Evolutionary conservation across 2,888 invertebrate genomes (phyloP).

Genomic region (Xanthostigma xanthostigma): DNA sequence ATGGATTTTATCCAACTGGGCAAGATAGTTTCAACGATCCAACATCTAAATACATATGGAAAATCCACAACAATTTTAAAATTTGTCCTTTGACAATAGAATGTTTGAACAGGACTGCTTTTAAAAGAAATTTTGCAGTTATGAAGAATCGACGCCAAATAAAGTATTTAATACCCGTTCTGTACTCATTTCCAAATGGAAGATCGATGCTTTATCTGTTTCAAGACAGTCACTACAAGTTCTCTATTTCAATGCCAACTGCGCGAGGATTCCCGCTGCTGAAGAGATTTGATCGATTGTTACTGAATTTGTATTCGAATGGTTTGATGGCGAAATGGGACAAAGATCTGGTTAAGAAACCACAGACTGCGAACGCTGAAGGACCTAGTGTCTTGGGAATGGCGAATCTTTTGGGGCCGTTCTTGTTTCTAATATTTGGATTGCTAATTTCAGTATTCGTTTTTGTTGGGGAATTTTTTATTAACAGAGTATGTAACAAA

Average conservation of each 20-base stretch:
- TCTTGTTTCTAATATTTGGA: too few relatives aligned
- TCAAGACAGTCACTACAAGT: neutral
- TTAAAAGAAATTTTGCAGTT: conserved; percentile 1
- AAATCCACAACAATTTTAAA: neutral
- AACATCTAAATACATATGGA: neutral
- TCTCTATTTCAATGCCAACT: neutral
- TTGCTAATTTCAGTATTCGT: too few relatives aligned
- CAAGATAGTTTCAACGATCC: neutral
- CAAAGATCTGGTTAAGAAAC: neutral
- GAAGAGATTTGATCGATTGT: neutral
- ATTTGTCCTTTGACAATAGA: neutral
- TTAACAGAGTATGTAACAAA: too few relatives aligned
- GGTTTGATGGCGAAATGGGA: conserved; percentile 2
- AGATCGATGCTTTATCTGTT: neutral
- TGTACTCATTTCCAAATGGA: conserved; percentile 2
- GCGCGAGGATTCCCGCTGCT: neutral
- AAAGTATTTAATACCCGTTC: neutral
- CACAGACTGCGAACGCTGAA: too few relatives aligned
- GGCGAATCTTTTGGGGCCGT: too few relatives aligned
- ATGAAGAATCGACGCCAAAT: neutral
- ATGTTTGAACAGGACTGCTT: conserved; percentile 1
- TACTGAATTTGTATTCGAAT: neutral
- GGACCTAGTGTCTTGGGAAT: too few relatives aligned
- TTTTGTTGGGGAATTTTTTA: too few relatives aligned
- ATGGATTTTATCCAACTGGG: conserved; percentile 22